These are phyloP conservation scores for Coremacera marginata DNA, from an alignment of 2,888 invertebrate species.

Conservation along the genomic window DNA sequence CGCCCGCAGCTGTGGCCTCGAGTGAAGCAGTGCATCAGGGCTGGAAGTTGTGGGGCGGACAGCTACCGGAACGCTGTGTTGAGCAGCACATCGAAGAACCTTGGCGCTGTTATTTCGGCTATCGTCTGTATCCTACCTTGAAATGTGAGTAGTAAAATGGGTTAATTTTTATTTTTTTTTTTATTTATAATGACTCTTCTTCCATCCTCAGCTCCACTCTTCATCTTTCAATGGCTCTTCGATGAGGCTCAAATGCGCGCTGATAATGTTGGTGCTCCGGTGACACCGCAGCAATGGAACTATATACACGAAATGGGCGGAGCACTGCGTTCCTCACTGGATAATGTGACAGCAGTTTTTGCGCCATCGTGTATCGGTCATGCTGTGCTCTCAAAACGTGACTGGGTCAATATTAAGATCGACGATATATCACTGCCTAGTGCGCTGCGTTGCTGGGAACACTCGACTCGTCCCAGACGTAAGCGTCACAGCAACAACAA, in stretches of 20 bases:
- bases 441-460: constrained; percentile 91
- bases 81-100: constrained; percentile 79
- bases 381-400: constrained; percentile 86
- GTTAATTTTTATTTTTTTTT: neutral
- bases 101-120: constrained; percentile 95
- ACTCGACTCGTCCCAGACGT: constrained; percentile 68
- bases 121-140: constrained; percentile 86
- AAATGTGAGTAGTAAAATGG: constrained; percentile 73
- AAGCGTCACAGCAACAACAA: constrained; percentile 57
- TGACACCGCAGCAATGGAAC: constrained; percentile 92
- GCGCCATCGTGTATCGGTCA: constrained; percentile 95
- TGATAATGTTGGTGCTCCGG: constrained; percentile 90
- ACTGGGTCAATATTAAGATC: constrained; percentile 88
- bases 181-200: neutral
- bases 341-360: constrained; percentile 89
- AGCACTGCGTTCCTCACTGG: constrained; percentile 83
- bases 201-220: constrained; percentile 78
- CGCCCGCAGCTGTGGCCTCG: constrained; percentile 75
- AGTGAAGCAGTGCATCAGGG: constrained; percentile 79
- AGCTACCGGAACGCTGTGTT: constrained; percentile 82
- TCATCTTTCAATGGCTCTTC: constrained; percentile 95
- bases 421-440: constrained; percentile 87
- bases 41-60: constrained; percentile 83
- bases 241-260: constrained; percentile 95
- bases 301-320: constrained; percentile 92